Conservation (phyloP, 2,888 invertebrate species). For the Drosophila kanekoi region DNA sequence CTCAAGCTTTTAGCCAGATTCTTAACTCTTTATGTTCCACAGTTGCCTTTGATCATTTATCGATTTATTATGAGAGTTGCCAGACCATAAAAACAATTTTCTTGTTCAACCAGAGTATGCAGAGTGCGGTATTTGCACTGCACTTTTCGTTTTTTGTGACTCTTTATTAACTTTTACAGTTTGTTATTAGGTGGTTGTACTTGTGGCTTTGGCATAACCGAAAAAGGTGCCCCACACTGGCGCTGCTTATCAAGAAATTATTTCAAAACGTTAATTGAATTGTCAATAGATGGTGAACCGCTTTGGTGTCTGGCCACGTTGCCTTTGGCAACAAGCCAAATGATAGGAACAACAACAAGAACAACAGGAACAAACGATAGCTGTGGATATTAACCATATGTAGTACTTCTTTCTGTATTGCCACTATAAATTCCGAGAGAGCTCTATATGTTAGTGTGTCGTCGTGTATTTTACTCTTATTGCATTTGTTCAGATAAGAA, state of each 20-base stretch:
- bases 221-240: slow-evolving; percentile 31
- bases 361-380: slow-evolving; percentile 19
- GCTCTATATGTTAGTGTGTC: slow-evolving; percentile 43
- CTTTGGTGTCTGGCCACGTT: slow-evolving; percentile 44
- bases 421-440: slow-evolving; percentile 53
- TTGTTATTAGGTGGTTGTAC: slow-evolving; percentile 49
- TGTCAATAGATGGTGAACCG: slow-evolving; percentile 72
- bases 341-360: slow-evolving; percentile 54
- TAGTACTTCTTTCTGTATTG: slow-evolving; percentile 36
- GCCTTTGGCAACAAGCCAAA: slow-evolving; percentile 61
- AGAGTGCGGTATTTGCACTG: background rate
- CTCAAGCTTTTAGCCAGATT: no score
- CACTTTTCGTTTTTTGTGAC: background rate
- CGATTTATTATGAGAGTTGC: background rate
- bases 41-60: no score
- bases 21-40: no score
- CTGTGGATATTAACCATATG: slow-evolving; percentile 33
- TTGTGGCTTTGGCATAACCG: slow-evolving; percentile 40
- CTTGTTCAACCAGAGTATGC: slow-evolving; percentile 26
- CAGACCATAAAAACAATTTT: background rate
- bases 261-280: slow-evolving; percentile 80
- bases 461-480: slow-evolving; percentile 59
- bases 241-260: slow-evolving; percentile 69
- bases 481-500: slow-evolving; percentile 70
- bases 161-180: slow-evolving; percentile 55